Evolutionary conservation across 2,797 vertebrate genomes (phyloP).

Genomic region (Coreius guichenoti): DNA sequence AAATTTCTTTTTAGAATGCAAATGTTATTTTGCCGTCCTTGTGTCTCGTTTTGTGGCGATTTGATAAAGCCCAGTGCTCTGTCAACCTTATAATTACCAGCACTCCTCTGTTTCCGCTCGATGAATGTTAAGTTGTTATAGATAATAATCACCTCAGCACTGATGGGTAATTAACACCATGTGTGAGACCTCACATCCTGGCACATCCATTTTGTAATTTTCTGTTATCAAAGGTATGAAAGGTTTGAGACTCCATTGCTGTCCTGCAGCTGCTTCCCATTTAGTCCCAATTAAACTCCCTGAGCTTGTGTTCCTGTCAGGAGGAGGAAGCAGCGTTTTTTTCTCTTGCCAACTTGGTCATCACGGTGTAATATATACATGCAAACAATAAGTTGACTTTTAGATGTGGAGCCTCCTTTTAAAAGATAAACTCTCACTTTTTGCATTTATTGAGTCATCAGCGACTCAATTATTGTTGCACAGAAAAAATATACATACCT

Average conservation of each 20-base stretch:
- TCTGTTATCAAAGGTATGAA: not conserved
- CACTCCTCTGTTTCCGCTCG: not conserved
- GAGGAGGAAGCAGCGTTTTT: not conserved
- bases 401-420: not conserved
- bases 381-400: not conserved
- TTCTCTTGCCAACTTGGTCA: not conserved
- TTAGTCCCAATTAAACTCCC: slow-evolving; percentile 10
- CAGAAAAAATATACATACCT: not conserved
- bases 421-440: not conserved
- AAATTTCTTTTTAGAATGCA: too few species aligned
- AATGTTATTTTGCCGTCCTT: not conserved
- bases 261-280: slow-evolving; percentile 27
- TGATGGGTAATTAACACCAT: not conserved
- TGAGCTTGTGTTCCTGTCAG: not conserved
- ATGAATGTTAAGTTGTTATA: not conserved
- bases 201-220: not conserved
- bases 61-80: not conserved
- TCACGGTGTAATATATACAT: not conserved
- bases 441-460: too few species aligned
- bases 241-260: not conserved
- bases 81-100: not conserved
- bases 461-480: not conserved
- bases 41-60: not conserved
- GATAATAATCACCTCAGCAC: not conserved
- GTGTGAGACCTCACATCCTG: slow-evolving; percentile 2